Base-by-base conservation (phyloP, 2,113 vertebrate species). In the Pelobates fuscus region DNA sequence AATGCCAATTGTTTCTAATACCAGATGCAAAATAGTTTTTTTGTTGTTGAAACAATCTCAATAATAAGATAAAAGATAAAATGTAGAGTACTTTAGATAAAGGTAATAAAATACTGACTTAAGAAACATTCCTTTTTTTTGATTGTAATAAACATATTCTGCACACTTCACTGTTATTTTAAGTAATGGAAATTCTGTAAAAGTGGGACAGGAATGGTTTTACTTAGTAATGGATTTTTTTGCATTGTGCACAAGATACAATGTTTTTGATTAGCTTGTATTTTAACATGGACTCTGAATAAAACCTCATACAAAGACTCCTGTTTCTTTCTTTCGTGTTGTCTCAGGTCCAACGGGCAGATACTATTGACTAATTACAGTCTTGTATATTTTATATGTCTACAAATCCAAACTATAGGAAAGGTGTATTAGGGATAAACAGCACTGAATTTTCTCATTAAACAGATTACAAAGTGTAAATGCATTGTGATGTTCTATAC, bases 171-270 rank as follows among this genome's bases (percentile, higher is more conserved):
- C 26, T 77, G 27, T 58, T 82, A 78, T 61, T 81, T 79, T 59
- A 30, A 0, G 32, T 81, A 23, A 18, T 66, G 77, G 67, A 85
- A 80, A 77, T 60, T 37, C 64, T 76, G 58, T 32, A 67, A 83
- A 81, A 86, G 81, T 81, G 78, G 57, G 72, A 77, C 66, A 76
- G 79, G 80, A 82, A 74, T 83, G 64, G 71, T 85, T 83, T 79
- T 57, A 23, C 17, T 79, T 84, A 52, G 64, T 59, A 79, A 55
- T 26, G 67, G 74, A 82, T 78, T 14, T 10, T 21, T 10, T 23
- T 52, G 29, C 70, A 1, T 25, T 81, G 65, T 85, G 80, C 24
- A 82, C 70, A 83, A 81, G 59, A 77, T 52, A n/a, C 41, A 69
- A 84, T 78, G 54, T 69, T 85, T 86, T 78, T 32, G 64, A 78